Evolutionary conservation across 2,113 vertebrate species (phyloP), one percentile per base, ranked within the genome.

Genomic region (Cavia porcellus): DNA sequence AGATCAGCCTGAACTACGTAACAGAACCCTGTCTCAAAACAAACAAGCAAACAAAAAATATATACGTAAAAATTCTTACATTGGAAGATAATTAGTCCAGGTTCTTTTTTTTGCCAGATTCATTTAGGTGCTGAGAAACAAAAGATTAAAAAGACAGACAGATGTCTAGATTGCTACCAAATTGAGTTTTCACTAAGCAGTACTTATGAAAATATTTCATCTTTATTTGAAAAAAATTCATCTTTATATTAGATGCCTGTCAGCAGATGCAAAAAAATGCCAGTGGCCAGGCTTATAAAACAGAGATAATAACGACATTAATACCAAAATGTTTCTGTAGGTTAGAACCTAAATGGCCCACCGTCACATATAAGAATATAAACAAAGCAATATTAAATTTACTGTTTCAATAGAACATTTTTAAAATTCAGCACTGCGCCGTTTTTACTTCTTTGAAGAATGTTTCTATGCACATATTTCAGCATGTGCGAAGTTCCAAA

Each of bases 361-460:
- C 14, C 24, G 68, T 62, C 30, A 35, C 7, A 82, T 80, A 9
- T 19, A 70, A 86, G 3, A 81, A 85, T 72, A 35, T 66, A 66
- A 81, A 92, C 30, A 52, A 86, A 91, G 77, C 32, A 87, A 47
- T 86, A 72, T 83, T 89, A 94, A 82, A 66, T 89, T 95, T 87
- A 42, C 75, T 66, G 83, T 87, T 86, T 61, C n/a, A 50, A 47
- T 32, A 79, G 24, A 45, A 28, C n/a, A 64, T 80, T 81, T 87
- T 72, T 25, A 68, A 32, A 72, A 82, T 83, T 91, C 50, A 94
- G 81, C 52, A 86, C 20, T 42, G 38, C 5, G 15, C 80, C 66
- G 47, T 19, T 50, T 92, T 83, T 84, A 50, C 52, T 74, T 77
- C 45, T 94, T 79, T 84, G 68, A 87, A 83, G 74, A 94, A 19